These are phyloP conservation scores for Antheraea mylitta DNA, from an alignment of 1,140 invertebrate genomes.

Conservation along the genomic window DNA sequence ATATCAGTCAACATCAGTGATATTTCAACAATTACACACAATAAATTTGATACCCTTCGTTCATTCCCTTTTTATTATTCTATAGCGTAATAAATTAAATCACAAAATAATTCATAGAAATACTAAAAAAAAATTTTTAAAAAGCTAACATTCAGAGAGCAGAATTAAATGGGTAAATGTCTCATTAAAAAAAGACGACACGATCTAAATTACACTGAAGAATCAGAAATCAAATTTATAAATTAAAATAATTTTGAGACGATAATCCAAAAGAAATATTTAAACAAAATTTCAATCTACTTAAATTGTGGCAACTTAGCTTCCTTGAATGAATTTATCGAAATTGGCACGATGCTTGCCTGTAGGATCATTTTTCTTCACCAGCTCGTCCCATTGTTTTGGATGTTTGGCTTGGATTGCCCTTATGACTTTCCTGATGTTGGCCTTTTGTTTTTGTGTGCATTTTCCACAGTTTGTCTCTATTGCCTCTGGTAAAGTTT, in stretches of 20 bases:
- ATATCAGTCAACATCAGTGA: constrained; percentile 34
- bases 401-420: constrained; percentile 70
- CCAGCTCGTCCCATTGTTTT: constrained; percentile 72
- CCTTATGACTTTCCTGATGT: constrained; percentile 82
- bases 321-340: constrained; percentile 65
- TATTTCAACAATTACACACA: constrained; percentile 22
- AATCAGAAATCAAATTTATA: neutral
- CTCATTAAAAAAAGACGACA: neutral
- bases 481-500: constrained; percentile 81
- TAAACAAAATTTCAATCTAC: constrained; percentile 9
- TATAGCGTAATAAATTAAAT: constrained; percentile 11
- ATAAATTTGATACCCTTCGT: neutral
- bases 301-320: constrained; percentile 28
- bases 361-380: constrained; percentile 71
- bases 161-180: neutral
- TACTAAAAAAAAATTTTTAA: too few species aligned
- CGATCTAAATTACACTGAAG: neutral
- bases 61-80: neutral
- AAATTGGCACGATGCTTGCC: constrained; percentile 56
- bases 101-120: neutral
- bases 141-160: neutral
- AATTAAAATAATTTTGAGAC: neutral
- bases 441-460: constrained; percentile 80
- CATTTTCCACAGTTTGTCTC: constrained; percentile 81
- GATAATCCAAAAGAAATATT: neutral